phyloP scores from a whole-genome alignment of 1,140 invertebrate species.

The Carposina sasakii region DNA sequence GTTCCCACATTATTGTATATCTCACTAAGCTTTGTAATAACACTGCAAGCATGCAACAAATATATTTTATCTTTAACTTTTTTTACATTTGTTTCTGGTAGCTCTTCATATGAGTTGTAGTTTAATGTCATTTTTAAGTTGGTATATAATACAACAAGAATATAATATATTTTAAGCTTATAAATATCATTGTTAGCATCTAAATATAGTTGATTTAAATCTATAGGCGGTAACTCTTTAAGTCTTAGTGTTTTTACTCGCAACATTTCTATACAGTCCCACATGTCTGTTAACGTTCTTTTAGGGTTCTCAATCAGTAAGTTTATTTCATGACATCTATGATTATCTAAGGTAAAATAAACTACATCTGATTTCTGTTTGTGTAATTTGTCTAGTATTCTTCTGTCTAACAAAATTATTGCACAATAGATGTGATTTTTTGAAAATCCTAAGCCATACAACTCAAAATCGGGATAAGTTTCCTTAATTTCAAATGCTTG shows the following conservation, averaged over 20 bases:
- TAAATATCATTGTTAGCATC: slow-evolving; percentile 36
- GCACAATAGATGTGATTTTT: slow-evolving; percentile 33
- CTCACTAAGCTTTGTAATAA: slow-evolving; percentile 31
- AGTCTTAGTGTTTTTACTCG: slow-evolving; percentile 42
- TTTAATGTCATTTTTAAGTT: slow-evolving; percentile 31
- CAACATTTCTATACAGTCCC: slow-evolving; percentile 50
- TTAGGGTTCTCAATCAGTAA: slow-evolving; percentile 39
- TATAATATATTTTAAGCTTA: slow-evolving; percentile 48
- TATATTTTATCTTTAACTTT: slow-evolving; percentile 42
- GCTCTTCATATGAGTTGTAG: slow-evolving; percentile 14
- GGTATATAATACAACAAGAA: slow-evolving; percentile 33
- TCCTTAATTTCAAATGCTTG: slow-evolving; percentile 34
- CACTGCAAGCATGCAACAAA: slow-evolving; percentile 29
- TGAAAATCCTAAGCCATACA: slow-evolving; percentile 37
- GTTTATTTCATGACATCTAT: slow-evolving; percentile 22
- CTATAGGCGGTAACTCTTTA: slow-evolving; percentile 38
- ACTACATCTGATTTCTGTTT: slow-evolving; percentile 33
- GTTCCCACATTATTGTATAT: slow-evolving; percentile 15
- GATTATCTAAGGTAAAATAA: slow-evolving; percentile 23
- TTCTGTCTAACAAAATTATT: slow-evolving; percentile 33
- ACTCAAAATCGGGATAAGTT: slow-evolving; percentile 29
- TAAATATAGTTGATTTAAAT: slow-evolving; percentile 35
- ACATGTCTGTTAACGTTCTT: slow-evolving; percentile 40
- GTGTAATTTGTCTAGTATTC: slow-evolving; percentile 38
- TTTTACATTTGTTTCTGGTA: slow-evolving; percentile 42